Percentiles rank a stretch among this genome's conserved stretches.
Conservation (phyloP, 2,797 vertebrate genomes). For the Falco berigora region DNA sequence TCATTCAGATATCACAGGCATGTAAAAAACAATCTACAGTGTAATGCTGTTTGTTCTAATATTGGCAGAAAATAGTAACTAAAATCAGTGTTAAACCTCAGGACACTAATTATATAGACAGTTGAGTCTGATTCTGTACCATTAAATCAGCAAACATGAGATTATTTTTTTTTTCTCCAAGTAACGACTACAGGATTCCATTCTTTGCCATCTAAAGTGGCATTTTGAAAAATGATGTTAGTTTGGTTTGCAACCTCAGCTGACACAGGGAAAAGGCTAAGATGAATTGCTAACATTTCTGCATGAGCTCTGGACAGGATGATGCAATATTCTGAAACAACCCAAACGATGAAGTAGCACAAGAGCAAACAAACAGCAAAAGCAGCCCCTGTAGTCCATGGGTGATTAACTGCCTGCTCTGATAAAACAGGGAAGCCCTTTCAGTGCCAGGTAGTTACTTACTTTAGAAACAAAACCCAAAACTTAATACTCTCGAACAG, state of each 20-base stretch:
- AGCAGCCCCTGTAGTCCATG: background rate
- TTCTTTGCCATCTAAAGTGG: background rate
- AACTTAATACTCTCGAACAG: background rate
- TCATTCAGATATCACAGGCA: background rate
- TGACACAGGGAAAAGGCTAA: slow-evolving; percentile 6
- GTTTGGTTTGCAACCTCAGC: background rate
- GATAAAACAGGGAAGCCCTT: background rate
- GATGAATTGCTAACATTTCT: slow-evolving; percentile 57
- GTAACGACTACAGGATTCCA: background rate
- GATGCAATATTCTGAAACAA: slow-evolving; percentile 15
- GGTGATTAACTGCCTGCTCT: background rate
- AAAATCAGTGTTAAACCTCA: background rate
- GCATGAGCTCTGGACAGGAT: background rate
- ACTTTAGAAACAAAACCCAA: background rate
- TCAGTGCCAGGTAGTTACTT: background rate
- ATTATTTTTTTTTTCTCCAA: background rate
- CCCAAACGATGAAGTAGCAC: background rate
- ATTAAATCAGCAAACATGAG: background rate
- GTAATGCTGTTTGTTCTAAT: background rate
- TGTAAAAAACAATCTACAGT: background rate
- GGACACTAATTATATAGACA: background rate
- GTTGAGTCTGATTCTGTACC: background rate
- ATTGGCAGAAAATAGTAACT: background rate
- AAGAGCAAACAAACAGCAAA: background rate
- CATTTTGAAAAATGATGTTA: slow-evolving; percentile 58